These are phyloP conservation scores for Pterocles orientalis DNA, from an alignment of 2,113 vertebrate species.

Conservation along the genomic window DNA sequence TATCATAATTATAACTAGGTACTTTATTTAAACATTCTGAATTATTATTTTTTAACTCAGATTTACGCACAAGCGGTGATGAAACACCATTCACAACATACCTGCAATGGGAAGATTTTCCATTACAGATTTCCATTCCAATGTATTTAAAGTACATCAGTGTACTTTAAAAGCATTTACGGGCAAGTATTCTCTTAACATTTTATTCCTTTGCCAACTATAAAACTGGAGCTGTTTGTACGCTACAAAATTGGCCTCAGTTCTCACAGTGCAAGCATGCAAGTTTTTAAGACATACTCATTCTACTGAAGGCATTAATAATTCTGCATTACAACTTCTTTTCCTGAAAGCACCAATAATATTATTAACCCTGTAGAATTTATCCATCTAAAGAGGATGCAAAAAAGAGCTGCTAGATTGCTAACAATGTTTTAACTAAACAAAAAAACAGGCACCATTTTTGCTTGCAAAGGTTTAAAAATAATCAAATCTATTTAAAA, in stretches of 20 bases:
- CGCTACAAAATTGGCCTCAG: neutral
- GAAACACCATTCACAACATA: neutral
- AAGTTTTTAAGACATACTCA: neutral
- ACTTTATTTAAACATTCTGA: constrained; percentile 32
- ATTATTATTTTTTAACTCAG: neutral
- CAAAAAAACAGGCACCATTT: neutral
- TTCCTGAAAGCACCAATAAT: neutral
- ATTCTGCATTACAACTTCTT: neutral
- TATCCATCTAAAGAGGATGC: neutral
- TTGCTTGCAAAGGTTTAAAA: neutral
- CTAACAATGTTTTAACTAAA: neutral
- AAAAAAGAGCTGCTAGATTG: neutral
- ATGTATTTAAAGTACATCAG: neutral
- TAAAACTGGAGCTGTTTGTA: neutral
- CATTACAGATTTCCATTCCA: neutral
- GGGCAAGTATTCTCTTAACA: neutral
- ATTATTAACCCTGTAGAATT: neutral
- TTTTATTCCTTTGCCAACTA: neutral
- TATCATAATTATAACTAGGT: constrained; percentile 39
- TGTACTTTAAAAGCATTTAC: neutral
- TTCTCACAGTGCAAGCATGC: neutral
- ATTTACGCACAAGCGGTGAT: neutral
- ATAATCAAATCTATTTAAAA: neutral
- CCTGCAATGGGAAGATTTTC: neutral
- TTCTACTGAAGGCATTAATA: neutral